Evolutionary conservation across 2,888 invertebrate species (phyloP).

Genomic region (Phalangium opilio): DNA sequence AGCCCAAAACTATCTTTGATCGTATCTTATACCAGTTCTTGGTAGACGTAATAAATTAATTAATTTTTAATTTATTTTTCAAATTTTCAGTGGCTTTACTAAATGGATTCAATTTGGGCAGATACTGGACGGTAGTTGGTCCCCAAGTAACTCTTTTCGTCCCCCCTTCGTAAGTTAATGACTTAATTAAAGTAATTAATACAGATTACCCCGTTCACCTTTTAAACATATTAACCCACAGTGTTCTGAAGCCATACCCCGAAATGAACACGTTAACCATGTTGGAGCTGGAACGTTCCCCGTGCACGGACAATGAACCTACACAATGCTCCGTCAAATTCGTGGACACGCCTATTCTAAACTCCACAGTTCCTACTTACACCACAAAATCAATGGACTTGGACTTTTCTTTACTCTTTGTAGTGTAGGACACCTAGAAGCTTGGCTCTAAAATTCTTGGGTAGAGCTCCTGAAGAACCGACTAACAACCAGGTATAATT

Average conservation of each 20-base stretch:
- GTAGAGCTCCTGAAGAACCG: too few relatives aligned
- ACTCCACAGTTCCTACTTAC: not conserved
- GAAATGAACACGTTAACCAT: slow-evolving; percentile 7
- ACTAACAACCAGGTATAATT: too few relatives aligned
- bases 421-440: too few relatives aligned
- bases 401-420: too few relatives aligned
- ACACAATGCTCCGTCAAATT: not conserved
- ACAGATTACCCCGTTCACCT: too few relatives aligned
- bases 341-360: not conserved
- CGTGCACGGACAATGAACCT: not conserved
- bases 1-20: too few relatives aligned
- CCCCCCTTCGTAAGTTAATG: slow-evolving; percentile 21
- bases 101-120: slow-evolving; percentile 39
- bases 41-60: too few relatives aligned
- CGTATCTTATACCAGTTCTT: too few relatives aligned
- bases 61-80: too few relatives aligned
- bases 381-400: too few relatives aligned
- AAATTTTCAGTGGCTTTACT: slow-evolving; percentile 28
- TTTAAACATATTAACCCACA: not conserved
- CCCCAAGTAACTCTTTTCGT: slow-evolving; percentile 39
- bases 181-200: too few relatives aligned
- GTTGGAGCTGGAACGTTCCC: slow-evolving; percentile 13
- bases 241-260: slow-evolving; percentile 6
- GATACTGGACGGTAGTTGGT: slow-evolving; percentile 40
- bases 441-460: too few relatives aligned